Evolutionary conservation across 2,113 vertebrate genomes (phyloP).

Genomic region (Chaenocephalus aceratus): DNA sequence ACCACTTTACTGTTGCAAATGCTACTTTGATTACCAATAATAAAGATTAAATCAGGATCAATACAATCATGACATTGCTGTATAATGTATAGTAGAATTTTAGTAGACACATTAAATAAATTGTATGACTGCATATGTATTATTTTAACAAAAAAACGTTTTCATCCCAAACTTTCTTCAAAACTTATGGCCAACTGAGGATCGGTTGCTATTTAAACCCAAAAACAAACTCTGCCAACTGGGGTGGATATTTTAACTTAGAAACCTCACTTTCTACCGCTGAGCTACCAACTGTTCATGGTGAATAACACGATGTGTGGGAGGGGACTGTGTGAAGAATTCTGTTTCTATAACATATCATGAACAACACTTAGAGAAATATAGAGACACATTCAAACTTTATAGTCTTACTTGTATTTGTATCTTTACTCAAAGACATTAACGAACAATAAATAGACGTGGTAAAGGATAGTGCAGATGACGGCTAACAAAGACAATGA

Average conservation of each 20-base stretch:
- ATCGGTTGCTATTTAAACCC: conserved; percentile 42
- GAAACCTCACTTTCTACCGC: conserved; percentile 45
- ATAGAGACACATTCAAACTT: neutral
- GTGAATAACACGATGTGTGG: conserved; percentile 60
- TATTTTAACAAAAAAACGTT: neutral
- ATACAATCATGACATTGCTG: neutral
- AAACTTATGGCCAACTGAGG: conserved; percentile 15
- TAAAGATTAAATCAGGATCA: neutral
- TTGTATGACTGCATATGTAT: too few species aligned
- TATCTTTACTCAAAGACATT: conserved; percentile 6
- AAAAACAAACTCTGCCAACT: conserved; percentile 44
- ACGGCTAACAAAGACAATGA: neutral
- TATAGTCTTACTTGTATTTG: conserved; percentile 1
- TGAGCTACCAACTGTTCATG: conserved; percentile 63
- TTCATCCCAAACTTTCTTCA: neutral
- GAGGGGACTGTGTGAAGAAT: conserved; percentile 51
- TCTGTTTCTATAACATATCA: conserved; percentile 47
- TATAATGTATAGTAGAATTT: neutral
- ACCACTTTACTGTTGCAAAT: neutral
- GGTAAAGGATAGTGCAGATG: neutral
- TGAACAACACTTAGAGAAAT: conserved; percentile 31
- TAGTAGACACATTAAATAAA: neutral
- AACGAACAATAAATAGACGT: neutral
- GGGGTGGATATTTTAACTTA: conserved; percentile 39
- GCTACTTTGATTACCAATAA: neutral